These are phyloP conservation scores for Natator depressus DNA, from an alignment of 2,113 vertebrate species.

Conservation along the genomic window DNA sequence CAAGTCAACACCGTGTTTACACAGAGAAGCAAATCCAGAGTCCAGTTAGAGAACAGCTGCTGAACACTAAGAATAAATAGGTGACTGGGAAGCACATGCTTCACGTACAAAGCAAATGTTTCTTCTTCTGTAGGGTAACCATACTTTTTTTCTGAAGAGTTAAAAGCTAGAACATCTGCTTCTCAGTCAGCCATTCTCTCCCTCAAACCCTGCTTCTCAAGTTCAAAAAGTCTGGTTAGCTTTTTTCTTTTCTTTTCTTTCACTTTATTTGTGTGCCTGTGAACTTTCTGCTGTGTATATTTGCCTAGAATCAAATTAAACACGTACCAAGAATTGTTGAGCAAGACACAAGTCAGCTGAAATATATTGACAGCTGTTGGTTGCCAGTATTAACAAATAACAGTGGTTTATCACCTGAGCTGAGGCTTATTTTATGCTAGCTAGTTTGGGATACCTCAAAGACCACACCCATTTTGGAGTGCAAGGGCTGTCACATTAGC, in stretches of 20 bases:
- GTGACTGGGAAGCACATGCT: constrained; percentile 37
- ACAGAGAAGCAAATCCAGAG: constrained; percentile 61
- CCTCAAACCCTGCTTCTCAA: neutral
- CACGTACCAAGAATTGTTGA: neutral
- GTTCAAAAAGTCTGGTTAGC: neutral
- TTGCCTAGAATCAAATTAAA: neutral
- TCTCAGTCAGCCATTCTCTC: constrained; percentile 31
- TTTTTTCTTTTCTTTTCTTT: neutral
- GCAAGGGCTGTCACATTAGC: neutral
- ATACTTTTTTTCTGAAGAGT: neutral
- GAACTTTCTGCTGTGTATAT: neutral
- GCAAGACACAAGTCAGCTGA: fast-evolving
- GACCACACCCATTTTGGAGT: neutral
- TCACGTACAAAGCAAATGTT: constrained; percentile 19
- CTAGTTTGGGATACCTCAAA: neutral
- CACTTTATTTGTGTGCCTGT: neutral
- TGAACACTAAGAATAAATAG: neutral
- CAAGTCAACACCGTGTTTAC: constrained; percentile 63
- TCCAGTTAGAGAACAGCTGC: constrained; percentile 34
- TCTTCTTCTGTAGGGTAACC: constrained; percentile 42
- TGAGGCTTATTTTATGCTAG: neutral
- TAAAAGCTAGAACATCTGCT: constrained; percentile 56
- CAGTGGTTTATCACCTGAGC: neutral
- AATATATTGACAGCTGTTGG: fast-evolving
- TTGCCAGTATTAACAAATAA: neutral